Evolutionary conservation across 2,797 vertebrate genomes (phyloP), one percentile per base, ranked within the genome.

Genomic region (Chelidonichthys spinosus): DNA sequence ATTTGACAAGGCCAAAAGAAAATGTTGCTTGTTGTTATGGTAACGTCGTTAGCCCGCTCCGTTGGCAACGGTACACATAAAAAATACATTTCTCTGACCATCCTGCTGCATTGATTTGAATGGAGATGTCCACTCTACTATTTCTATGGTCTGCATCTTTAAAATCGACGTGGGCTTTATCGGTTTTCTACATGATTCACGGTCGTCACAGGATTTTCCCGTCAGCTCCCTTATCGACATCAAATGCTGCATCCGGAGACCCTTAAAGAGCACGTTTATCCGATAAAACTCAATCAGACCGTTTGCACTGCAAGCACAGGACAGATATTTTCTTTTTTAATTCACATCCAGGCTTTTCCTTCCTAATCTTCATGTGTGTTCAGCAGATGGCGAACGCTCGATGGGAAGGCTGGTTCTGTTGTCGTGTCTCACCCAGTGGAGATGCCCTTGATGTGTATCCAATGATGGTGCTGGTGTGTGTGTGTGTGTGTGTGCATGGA

Each of bases 361-460:
- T 53, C 54, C 14, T 65, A 83, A 91, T 90, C 83, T 76, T 25
- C 0, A 5, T 55, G 39, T 60, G 56, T 67, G 63, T 74, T 76
- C 67, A 75, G 70, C 86, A 87, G 81, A 89, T 76, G 73, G 72
- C 52, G 63, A 72, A 54, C 2, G 33, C 63, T 72, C 40, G 72
- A 87, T 79, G 74, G 53, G 66, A 70, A 72, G 40, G 70, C 71
- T 85, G 82, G 63, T 74, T 69, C 61, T 79, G 86, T 81, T 78
- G 78, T 75, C 55, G 33, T 68, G 74, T 56, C 85, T 74, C 63
- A 83, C 78, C 84, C 73, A 61, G 71, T 65, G 68, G 80, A 87
- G 70, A 69, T 70, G 84, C 83, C 78, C 86, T 90, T 91, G 85
- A 92, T 93, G 86, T 82, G 65, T 85, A 89, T 87, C 84, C 87